Conservation (phyloP, 1,140 invertebrate species). For the Drosophila triauraria region DNA sequence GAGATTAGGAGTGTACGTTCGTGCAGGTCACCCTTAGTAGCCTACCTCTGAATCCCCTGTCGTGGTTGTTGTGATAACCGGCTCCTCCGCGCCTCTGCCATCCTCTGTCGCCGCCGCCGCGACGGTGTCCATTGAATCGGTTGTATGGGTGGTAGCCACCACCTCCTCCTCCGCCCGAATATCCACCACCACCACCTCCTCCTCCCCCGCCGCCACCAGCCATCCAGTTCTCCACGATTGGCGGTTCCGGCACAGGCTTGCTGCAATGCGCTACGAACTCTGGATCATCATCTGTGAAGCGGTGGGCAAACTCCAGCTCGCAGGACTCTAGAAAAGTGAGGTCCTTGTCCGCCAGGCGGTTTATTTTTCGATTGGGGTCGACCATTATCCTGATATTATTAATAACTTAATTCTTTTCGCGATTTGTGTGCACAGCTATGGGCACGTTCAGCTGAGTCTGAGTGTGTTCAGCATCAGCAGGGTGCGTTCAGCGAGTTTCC, state of each 20-base stretch:
- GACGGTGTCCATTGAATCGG: slow-evolving; percentile 57
- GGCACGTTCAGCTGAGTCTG: neutral
- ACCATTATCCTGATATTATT: slow-evolving; percentile 63
- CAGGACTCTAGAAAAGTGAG: slow-evolving; percentile 86
- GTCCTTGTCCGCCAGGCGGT: slow-evolving; percentile 84
- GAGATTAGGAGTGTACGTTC: neutral
- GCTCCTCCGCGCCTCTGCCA: slow-evolving; percentile 59
- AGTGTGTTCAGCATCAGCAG: neutral
- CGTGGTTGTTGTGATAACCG: slow-evolving; percentile 48
- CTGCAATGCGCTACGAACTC: slow-evolving; percentile 85
- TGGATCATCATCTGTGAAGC: slow-evolving; percentile 86
- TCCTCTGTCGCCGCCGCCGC: slow-evolving; percentile 60
- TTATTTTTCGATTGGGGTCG: slow-evolving; percentile 84
- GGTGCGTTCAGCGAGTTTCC: neutral
- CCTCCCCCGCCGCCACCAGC: slow-evolving; percentile 50
- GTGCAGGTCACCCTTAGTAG: too few species aligned
- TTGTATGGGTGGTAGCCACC: slow-evolving; percentile 48
- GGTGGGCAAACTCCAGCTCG: slow-evolving; percentile 86
- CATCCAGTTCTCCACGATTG: slow-evolving; percentile 86
- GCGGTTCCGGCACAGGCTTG: slow-evolving; percentile 82
- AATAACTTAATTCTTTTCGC: slow-evolving; percentile 2
- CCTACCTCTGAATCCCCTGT: slow-evolving; percentile 47
- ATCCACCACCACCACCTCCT: slow-evolving; percentile 6
- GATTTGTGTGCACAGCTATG: neutral
- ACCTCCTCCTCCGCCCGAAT: slow-evolving; percentile 24